Evolutionary conservation across 1,140 invertebrate species (phyloP).

Genomic region (Drosophila lowei): DNA sequence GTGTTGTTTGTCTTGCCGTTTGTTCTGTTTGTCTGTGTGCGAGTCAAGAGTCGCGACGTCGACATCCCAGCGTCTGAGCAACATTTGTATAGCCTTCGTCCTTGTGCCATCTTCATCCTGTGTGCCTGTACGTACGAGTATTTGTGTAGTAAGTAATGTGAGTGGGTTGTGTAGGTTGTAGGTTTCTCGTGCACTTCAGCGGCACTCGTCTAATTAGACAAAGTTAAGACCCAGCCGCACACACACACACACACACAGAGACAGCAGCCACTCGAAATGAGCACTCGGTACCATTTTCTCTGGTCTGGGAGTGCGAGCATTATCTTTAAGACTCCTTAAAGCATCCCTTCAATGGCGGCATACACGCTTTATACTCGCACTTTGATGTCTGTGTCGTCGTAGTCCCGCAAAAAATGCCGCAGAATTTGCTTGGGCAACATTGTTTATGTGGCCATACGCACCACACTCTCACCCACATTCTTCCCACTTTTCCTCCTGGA

Average conservation of each 20-base stretch:
- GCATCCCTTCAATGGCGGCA: constrained; percentile 10
- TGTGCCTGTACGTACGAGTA: constrained; percentile 10
- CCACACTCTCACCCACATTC: constrained; percentile 7
- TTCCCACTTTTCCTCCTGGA: constrained; percentile 25
- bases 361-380: constrained; percentile 28
- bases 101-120: constrained; percentile 48
- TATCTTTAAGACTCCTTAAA: constrained; percentile 70
- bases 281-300: constrained; percentile 50
- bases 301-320: constrained; percentile 17
- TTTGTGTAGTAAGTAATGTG: constrained; percentile 48
- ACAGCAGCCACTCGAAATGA: constrained; percentile 51
- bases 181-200: constrained; percentile 58
- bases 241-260: too few species aligned
- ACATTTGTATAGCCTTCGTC: constrained; percentile 55
- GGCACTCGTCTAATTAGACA: constrained; percentile 80
- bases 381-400: constrained; percentile 61
- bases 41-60: constrained; percentile 55
- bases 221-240: constrained; percentile 60
- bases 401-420: constrained; percentile 64
- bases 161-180: constrained; percentile 28
- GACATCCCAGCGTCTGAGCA: constrained; percentile 32
- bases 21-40: constrained; percentile 35
- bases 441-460: constrained; percentile 50
- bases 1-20: constrained; percentile 41
- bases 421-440: constrained; percentile 77